These are phyloP conservation scores for Tetrao urogallus DNA, from an alignment of 2,113 vertebrate species.

Conservation along the genomic window DNA sequence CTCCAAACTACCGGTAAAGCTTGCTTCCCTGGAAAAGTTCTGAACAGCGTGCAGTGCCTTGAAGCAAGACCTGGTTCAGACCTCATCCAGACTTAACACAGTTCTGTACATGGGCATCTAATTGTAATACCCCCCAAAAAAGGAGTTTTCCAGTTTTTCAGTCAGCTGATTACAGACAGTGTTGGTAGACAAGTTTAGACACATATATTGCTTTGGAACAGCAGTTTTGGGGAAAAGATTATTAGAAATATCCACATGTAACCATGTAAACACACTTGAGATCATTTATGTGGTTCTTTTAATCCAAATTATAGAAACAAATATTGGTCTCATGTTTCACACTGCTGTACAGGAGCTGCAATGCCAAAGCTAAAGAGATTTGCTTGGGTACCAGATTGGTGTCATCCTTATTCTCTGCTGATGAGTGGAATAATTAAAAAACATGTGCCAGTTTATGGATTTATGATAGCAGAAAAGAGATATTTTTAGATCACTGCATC, in stretches of 20 bases:
- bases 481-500: conserved; percentile 4
- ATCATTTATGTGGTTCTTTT: background rate
- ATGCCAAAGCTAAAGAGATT: background rate
- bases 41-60: background rate
- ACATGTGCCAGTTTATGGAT: background rate
- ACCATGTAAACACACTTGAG: background rate
- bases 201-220: background rate
- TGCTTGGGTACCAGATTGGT: background rate
- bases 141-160: background rate
- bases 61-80: background rate
- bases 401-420: background rate
- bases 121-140: background rate
- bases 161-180: background rate
- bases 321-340: background rate
- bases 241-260: background rate
- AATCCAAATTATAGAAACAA: background rate
- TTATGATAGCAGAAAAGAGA: background rate
- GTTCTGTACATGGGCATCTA: background rate
- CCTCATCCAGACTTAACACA: background rate
- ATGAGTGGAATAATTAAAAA: conserved; percentile 22
- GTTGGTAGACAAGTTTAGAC: background rate
- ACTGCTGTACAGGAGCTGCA: background rate
- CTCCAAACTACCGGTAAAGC: conserved; percentile 37
- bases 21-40: conserved; percentile 4
- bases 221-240: background rate